Conservation (phyloP, 1,140 invertebrate species). For the Trachymyrmex septentrionalis region DNA sequence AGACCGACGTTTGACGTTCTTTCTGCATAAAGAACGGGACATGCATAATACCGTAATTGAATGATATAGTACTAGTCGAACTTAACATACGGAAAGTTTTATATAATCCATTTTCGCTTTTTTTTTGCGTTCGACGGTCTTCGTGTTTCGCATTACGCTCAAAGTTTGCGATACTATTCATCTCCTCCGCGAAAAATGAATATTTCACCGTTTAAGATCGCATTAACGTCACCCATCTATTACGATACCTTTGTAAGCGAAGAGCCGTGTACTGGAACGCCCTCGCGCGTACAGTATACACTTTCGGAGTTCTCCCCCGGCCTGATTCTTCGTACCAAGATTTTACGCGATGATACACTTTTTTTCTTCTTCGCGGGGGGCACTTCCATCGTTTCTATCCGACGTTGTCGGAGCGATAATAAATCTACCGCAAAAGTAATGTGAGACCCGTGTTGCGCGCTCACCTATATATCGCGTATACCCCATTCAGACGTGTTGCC, state of each 20-base stretch:
- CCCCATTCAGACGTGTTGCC: slow-evolving; percentile 79
- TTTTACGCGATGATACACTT: slow-evolving; percentile 52
- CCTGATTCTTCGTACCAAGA: slow-evolving; percentile 50
- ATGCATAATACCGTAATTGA: slow-evolving; percentile 51
- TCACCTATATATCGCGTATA: slow-evolving; percentile 70
- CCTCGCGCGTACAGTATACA: not conserved
- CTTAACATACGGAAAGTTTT: slow-evolving; percentile 35
- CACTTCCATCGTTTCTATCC: slow-evolving; percentile 52
- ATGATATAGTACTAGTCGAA: slow-evolving; percentile 3
- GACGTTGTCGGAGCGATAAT: slow-evolving; percentile 71
- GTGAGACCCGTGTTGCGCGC: slow-evolving; percentile 79
- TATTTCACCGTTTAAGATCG: slow-evolving; percentile 57
- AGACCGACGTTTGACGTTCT: not conserved
- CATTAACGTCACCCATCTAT: slow-evolving; percentile 56
- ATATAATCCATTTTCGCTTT: slow-evolving; percentile 31
- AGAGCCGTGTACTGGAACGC: slow-evolving; percentile 20
- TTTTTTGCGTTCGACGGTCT: not conserved
- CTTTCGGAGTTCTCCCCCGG: slow-evolving; percentile 31
- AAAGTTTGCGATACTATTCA: slow-evolving; percentile 38
- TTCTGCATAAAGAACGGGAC: slow-evolving; percentile 35
- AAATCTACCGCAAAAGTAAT: slow-evolving; percentile 81
- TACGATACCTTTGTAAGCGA: slow-evolving; percentile 56
- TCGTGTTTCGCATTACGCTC: not conserved
- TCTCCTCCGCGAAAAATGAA: slow-evolving; percentile 40
- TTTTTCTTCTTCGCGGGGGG: slow-evolving; percentile 34